A percentile compares a stretch with the other conserved stretches of the same genome.
Conservation (phyloP, 2,797 vertebrate genomes). For the Buceros bicornis region DNA sequence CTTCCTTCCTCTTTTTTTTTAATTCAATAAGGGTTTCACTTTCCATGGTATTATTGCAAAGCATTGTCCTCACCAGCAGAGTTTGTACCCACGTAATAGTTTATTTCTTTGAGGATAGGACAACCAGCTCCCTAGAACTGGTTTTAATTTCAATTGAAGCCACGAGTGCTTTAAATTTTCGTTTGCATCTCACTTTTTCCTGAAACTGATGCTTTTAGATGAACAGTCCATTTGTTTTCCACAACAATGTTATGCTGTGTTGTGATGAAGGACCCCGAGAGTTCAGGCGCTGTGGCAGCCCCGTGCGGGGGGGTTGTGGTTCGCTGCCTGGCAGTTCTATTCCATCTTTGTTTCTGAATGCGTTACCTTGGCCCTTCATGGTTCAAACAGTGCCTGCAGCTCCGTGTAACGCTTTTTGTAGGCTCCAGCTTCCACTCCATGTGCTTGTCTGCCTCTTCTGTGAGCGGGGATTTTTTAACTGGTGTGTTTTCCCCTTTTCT, state of each 20-base stretch:
- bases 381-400: conserved; percentile 31
- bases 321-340: conserved; percentile 10
- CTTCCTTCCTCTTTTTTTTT: background rate
- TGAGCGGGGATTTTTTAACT: background rate
- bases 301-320: background rate
- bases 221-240: background rate
- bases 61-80: background rate
- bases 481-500: background rate
- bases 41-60: background rate
- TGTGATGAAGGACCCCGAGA: background rate
- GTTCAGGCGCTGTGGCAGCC: background rate
- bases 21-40: background rate
- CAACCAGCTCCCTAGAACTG: background rate
- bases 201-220: background rate
- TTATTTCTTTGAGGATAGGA: background rate
- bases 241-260: background rate
- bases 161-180: background rate
- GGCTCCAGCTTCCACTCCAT: conserved; percentile 33
- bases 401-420: conserved; percentile 37
- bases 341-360: background rate
- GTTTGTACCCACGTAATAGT: background rate
- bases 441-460: conserved; percentile 21
- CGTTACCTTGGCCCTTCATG: conserved; percentile 22
- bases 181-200: background rate
- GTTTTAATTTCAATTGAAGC: background rate